Percentiles rank a stretch among this genome's conserved stretches.
Conservation (phyloP, 2,888 invertebrate genomes). For the Neocrepidodera transversa region DNA sequence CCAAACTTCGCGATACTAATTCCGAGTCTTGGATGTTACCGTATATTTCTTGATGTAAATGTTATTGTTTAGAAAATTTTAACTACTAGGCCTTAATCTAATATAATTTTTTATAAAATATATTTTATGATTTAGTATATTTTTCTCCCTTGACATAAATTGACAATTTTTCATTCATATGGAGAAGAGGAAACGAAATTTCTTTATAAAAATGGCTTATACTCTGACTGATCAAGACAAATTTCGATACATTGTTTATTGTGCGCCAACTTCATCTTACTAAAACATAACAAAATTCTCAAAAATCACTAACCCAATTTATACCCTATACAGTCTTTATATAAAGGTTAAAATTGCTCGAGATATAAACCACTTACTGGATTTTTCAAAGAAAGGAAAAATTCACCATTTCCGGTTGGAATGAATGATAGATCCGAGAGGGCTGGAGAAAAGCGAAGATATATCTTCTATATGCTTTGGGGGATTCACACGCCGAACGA, state of each 20-base stretch:
- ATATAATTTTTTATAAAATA: too few species aligned
- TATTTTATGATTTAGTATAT: too few species aligned
- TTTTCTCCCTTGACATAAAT: slow-evolving; percentile 42
- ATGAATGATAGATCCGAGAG: slow-evolving; percentile 37
- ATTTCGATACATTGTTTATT: slow-evolving; percentile 59
- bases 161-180: slow-evolving; percentile 53
- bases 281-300: not conserved
- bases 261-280: slow-evolving; percentile 40
- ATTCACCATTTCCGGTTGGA: slow-evolving; percentile 29
- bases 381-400: slow-evolving; percentile 17
- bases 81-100: too few species aligned
- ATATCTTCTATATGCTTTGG: slow-evolving; percentile 45
- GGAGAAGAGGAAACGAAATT: slow-evolving; percentile 45
- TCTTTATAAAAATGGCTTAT: slow-evolving; percentile 54
- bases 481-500: slow-evolving; percentile 48
- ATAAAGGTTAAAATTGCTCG: not conserved
- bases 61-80: slow-evolving; percentile 47
- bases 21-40: slow-evolving; percentile 36
- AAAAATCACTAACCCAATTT: not conserved
- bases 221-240: slow-evolving; percentile 57
- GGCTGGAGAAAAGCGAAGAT: slow-evolving; percentile 36
- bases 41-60: slow-evolving; percentile 37
- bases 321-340: not conserved
- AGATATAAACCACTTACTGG: not conserved
- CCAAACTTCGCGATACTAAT: slow-evolving; percentile 44